Percentiles rank a stretch among this genome's conserved stretches.
Conservation (phyloP, 2,113 vertebrate species). For the Mobula hypostoma region DNA sequence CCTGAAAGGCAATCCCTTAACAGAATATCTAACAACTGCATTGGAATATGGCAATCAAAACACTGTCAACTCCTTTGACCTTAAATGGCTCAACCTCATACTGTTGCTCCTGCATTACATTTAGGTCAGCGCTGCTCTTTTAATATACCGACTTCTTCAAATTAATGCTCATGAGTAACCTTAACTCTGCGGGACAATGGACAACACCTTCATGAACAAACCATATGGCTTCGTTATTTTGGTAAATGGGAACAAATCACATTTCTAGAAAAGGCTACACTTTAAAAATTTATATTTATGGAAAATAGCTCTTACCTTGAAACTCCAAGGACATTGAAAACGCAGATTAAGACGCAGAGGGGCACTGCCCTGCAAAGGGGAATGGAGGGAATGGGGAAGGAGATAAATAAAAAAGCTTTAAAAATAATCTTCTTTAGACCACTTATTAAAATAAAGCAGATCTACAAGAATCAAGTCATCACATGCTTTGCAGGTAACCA, state of each 20-base stretch:
- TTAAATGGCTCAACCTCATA: background rate
- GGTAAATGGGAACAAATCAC: background rate
- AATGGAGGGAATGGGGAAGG: no score
- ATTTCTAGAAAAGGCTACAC: background rate
- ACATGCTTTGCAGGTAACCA: background rate
- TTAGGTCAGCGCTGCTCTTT: background rate
- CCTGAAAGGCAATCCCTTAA: background rate
- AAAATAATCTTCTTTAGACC: background rate
- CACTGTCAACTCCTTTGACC: background rate
- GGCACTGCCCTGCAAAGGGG: constrained; percentile 57
- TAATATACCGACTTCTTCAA: background rate
- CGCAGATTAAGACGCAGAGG: constrained; percentile 67
- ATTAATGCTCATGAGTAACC: no score
- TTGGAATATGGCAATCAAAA: background rate
- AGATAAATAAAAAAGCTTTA: background rate
- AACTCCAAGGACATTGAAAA: constrained; percentile 64
- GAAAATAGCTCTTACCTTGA: constrained; percentile 56
- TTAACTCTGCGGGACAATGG: background rate
- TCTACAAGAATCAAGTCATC: background rate
- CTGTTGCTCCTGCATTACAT: background rate
- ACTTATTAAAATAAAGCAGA: constrained; percentile 16
- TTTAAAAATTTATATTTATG: background rate
- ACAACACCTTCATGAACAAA: no score
- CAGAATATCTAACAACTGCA: background rate
- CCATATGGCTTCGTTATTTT: background rate